These are phyloP conservation scores for Hoplostethus mediterraneus DNA, from an alignment of 2,797 vertebrate species.

Conservation along the genomic window DNA sequence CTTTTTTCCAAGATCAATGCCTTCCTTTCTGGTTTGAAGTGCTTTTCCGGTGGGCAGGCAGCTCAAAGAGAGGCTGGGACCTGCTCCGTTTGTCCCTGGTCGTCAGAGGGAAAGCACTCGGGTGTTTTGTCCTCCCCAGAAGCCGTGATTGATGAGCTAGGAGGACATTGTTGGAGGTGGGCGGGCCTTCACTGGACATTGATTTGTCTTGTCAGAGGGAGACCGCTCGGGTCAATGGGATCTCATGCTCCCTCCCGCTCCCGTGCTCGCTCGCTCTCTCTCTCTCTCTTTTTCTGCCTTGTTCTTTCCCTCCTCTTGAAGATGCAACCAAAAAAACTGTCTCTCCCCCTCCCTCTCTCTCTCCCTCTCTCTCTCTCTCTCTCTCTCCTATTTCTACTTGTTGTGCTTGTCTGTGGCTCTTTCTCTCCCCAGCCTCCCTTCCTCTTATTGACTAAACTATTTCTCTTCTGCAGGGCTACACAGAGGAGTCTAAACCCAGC, in stretches of 20 bases:
- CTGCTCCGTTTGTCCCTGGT: slow-evolving; percentile 67
- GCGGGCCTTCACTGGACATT: slow-evolving; percentile 43
- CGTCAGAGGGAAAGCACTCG: slow-evolving; percentile 69
- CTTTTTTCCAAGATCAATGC: slow-evolving; percentile 75
- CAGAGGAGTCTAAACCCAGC: slow-evolving; percentile 41
- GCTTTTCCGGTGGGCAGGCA: slow-evolving; percentile 68
- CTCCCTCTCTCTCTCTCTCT: not conserved
- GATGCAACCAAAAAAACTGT: slow-evolving; percentile 42
- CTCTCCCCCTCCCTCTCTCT: slow-evolving; percentile 23
- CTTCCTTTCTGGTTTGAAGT: slow-evolving; percentile 76
- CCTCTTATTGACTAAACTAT: slow-evolving; percentile 49
- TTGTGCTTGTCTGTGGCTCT: slow-evolving; percentile 6
- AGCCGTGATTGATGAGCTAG: slow-evolving; percentile 77
- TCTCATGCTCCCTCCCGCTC: slow-evolving; percentile 57
- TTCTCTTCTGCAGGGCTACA: slow-evolving; percentile 67
- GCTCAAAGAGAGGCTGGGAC: slow-evolving; percentile 70
- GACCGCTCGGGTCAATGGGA: slow-evolving; percentile 60
- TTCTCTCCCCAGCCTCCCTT: slow-evolving; percentile 44
- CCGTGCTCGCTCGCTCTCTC: not conserved
- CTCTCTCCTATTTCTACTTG: not conserved
- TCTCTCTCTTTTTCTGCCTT: slow-evolving; percentile 41
- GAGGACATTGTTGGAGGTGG: slow-evolving; percentile 54
- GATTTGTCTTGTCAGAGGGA: slow-evolving; percentile 58
- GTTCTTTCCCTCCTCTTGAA: slow-evolving; percentile 45
- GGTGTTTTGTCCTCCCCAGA: slow-evolving; percentile 67